A percentile compares a stretch with the other conserved stretches of the same genome.
phyloP scores from a whole-genome alignment of 2,888 invertebrate genomes.

The Mythimna pallens region DNA sequence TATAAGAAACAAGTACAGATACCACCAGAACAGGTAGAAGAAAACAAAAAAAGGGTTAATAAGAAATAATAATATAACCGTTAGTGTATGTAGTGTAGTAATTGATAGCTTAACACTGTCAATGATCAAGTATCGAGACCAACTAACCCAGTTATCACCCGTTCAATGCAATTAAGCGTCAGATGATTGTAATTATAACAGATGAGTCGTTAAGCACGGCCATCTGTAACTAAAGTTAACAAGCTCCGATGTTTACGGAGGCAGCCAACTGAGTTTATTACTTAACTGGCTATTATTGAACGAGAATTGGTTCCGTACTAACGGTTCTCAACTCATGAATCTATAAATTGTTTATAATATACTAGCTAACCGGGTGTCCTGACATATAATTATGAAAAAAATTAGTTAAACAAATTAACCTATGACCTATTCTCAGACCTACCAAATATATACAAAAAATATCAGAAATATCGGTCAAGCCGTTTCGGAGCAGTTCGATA shows the following conservation, averaged over 20 bases:
- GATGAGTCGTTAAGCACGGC: constrained; percentile 45
- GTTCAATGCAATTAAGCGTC: constrained; percentile 29
- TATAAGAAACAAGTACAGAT: too few relatives aligned
- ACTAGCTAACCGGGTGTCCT: background rate
- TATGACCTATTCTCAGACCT: too few relatives aligned
- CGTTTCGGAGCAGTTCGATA: too few relatives aligned
- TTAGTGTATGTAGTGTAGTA: background rate
- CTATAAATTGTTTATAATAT: background rate
- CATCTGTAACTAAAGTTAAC: constrained; percentile 63
- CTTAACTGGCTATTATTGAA: constrained; percentile 66
- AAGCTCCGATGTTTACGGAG: constrained; percentile 60
- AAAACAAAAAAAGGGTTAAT: too few relatives aligned
- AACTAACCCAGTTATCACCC: constrained; percentile 11
- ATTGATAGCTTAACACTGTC: background rate
- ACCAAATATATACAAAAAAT: too few relatives aligned
- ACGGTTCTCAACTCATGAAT: constrained; percentile 19
- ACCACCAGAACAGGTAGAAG: too few relatives aligned
- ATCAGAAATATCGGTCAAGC: too few relatives aligned
- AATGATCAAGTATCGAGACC: constrained; percentile 3
- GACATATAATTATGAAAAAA: too few relatives aligned
- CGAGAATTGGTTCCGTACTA: constrained; percentile 57
- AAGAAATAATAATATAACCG: too few relatives aligned
- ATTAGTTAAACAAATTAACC: too few relatives aligned
- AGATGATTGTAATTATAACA: constrained; percentile 55
- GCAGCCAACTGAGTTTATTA: constrained; percentile 64